Evolutionary conservation across 2,888 invertebrate species (phyloP).

Genomic region (Glyphotaelius pellucidus): DNA sequence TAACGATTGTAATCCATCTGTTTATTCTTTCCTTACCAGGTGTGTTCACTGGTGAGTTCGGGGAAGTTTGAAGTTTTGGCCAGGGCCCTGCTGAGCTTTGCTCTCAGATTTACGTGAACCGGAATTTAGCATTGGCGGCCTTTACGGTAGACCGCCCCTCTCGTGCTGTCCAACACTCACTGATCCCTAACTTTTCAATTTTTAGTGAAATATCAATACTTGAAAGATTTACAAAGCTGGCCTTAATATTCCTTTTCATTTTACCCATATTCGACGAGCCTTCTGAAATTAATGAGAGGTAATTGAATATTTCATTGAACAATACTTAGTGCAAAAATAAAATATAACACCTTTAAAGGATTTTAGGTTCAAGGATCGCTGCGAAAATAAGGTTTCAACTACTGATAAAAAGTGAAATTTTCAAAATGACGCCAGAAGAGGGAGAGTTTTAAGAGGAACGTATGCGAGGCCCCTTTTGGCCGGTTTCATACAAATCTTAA

Average conservation of each 20-base stretch:
- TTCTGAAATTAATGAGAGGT: too few species aligned
- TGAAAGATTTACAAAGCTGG: background rate
- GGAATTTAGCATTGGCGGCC: background rate
- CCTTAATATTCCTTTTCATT: too few species aligned
- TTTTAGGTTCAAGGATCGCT: background rate
- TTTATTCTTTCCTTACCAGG: background rate
- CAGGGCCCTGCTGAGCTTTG: background rate
- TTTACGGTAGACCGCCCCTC: background rate
- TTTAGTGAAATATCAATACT: background rate
- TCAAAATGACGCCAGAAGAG: background rate
- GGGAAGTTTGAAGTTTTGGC: background rate
- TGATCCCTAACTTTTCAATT: background rate
- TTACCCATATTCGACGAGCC: background rate
- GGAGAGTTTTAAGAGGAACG: background rate
- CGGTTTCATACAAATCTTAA: too few species aligned
- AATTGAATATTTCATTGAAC: background rate
- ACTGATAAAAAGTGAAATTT: background rate
- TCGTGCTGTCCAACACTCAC: background rate
- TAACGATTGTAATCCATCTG: background rate
- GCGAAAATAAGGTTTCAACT: background rate
- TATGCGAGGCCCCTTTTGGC: too few species aligned
- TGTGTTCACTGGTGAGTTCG: background rate
- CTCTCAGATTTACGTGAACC: background rate
- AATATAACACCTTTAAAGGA: background rate
- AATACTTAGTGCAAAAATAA: background rate